Base-by-base conservation (phyloP, 2,797 vertebrate species). In the Syngnathus acus region DNA sequence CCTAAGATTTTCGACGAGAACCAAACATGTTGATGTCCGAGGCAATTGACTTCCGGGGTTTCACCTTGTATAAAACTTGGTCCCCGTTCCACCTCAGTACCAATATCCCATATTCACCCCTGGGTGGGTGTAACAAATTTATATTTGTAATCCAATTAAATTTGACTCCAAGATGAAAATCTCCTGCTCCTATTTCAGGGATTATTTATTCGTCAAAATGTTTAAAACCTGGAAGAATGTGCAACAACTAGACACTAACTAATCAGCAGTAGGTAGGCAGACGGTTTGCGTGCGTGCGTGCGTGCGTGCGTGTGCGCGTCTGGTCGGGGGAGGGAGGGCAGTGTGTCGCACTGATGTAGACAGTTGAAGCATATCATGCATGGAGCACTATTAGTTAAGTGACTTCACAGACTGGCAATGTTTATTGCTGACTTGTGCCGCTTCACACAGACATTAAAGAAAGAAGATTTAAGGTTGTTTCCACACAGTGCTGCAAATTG, bases 91-190 rank as follows among this genome's bases (percentile, higher is more conserved):
- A 32, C 2, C 32, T 32, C 32, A 32, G 32, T 32, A 32, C 4
- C 32, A 32, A 32, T 32, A 32, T 32, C 32, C 3, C 32, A 32
- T 32, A 32, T 32, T 32, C 32, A 32, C 32, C 32, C 32, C 32
- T 32, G 32, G 32, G 4, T 32, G 32, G 32, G 32, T 32, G 32
- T 32, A 4, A 32, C 32, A 32, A 45, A 11, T 82, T 81, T 73
- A 78, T 78, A 78, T 75, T 82, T 72, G 77, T 85, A 84, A 85
- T 86, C 83, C 83, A 84, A 82, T 85, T 86, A 83, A 69, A 65
- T 84, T 81, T 69, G 73, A 77, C 78, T 82, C 42, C 51, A 70
- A 77, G 79, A 83, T 78, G 74, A 80, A 66, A 45, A 23, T 19
- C 39, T 69, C 59, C 65, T 63, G 65, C 74, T 76, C 81, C 76